Conservation (phyloP, 2,113 vertebrate genomes). For the Carettochelys insculpta region DNA sequence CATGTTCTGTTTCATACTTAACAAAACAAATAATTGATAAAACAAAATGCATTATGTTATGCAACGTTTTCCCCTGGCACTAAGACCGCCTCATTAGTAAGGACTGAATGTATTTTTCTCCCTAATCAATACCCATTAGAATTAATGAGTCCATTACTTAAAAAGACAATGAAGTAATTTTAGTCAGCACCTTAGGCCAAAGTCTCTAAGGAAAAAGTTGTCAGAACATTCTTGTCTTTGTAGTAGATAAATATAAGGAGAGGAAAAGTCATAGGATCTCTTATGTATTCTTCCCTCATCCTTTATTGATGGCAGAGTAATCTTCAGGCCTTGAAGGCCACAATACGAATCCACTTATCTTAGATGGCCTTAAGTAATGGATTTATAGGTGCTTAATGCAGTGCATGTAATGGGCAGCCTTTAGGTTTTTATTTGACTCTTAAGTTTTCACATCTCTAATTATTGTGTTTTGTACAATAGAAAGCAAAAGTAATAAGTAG, state of each 20-base stretch:
- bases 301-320: conserved; percentile 83
- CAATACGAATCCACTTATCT: conserved; percentile 79
- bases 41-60: conserved; percentile 56
- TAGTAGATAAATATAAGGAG: conserved; percentile 53
- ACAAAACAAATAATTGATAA: conserved; percentile 24
- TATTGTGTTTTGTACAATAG: background rate
- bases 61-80: conserved; percentile 52
- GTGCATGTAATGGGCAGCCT: conserved; percentile 71
- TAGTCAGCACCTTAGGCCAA: conserved; percentile 68
- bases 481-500: background rate
- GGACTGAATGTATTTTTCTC: conserved; percentile 73
- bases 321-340: conserved; percentile 74
- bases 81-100: conserved; percentile 74
- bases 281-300: conserved; percentile 76
- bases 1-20: rapidly evolving
- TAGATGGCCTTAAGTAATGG: conserved; percentile 82
- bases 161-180: conserved; percentile 77
- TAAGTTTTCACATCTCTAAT: background rate
- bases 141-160: conserved; percentile 78
- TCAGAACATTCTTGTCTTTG: conserved; percentile 50
- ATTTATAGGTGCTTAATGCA: conserved; percentile 83
- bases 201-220: conserved; percentile 39
- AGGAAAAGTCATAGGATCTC: conserved; percentile 61
- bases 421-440: conserved; percentile 16
- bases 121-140: conserved; percentile 80